Evolutionary conservation across 2,797 vertebrate species (phyloP).

Genomic region (Trachops cirrhosus): DNA sequence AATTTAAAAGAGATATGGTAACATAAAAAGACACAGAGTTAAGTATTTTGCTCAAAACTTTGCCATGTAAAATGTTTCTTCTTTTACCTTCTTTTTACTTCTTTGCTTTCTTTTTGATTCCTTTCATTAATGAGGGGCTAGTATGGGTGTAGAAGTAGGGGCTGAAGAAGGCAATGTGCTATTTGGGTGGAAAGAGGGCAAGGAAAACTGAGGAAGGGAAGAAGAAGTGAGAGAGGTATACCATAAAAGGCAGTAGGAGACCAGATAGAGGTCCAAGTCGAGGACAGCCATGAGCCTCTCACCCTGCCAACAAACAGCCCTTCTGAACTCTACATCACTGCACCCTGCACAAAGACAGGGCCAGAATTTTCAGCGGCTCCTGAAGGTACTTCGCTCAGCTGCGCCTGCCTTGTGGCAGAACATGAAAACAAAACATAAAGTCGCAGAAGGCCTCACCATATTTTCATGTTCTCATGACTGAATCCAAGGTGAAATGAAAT

Average conservation of each 20-base stretch:
- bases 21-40: neutral
- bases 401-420: conserved; percentile 13
- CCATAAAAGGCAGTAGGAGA: neutral
- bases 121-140: conserved; percentile 16
- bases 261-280: fast-evolving
- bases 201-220: neutral
- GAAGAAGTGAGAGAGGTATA: neutral
- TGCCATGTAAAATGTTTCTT: neutral
- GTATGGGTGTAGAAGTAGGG: neutral
- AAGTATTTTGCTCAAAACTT: conserved; percentile 16
- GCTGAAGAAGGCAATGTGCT: neutral
- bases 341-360: neutral
- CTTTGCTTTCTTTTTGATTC: neutral
- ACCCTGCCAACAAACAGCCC: neutral
- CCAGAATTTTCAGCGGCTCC: neutral
- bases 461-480: neutral
- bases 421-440: conserved; percentile 40
- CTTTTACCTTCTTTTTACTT: neutral
- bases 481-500: neutral
- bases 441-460: neutral
- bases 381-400: conserved; percentile 35
- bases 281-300: neutral
- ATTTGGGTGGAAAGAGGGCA: neutral
- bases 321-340: neutral
- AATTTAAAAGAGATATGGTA: conserved; percentile 3